Evolutionary conservation across 2,113 vertebrate genomes (phyloP).

Genomic region (Eolophus roseicapilla): DNA sequence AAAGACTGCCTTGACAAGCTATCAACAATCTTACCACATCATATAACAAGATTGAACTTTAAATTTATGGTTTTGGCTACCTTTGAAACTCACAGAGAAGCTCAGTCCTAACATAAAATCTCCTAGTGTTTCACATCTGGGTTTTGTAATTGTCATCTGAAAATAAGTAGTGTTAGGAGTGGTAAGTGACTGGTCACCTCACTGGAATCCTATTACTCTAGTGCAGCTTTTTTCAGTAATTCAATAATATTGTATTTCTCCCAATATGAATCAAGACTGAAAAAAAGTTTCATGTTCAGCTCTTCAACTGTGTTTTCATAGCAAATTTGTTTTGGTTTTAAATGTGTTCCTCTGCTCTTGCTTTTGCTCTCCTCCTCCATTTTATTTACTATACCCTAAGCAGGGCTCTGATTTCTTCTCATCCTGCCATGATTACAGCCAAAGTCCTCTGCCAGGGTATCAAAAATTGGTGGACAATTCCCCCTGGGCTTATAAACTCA

Average conservation of each 20-base stretch:
- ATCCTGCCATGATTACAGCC: not conserved
- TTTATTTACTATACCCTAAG: conserved; percentile 17
- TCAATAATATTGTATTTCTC: conserved; percentile 11
- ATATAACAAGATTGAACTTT: conserved; percentile 24
- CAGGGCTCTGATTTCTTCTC: conserved; percentile 31
- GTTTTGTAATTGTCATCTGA: conserved; percentile 44
- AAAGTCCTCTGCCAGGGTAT: conserved; percentile 8
- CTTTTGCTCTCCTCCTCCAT: accelerated
- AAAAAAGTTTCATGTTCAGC: not conserved
- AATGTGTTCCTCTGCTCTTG: not conserved
- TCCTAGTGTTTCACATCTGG: conserved; percentile 45
- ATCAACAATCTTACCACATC: conserved; percentile 41
- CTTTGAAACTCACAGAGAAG: conserved; percentile 36
- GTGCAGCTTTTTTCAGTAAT: not conserved
- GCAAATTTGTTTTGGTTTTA: not conserved
- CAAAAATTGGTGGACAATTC: not conserved
- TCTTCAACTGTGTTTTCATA: conserved; percentile 12
- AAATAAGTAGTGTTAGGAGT: conserved; percentile 2
- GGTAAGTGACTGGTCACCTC: conserved; percentile 33
- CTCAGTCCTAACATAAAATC: conserved; percentile 14
- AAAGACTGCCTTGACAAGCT: conserved; percentile 21
- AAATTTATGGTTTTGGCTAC: conserved; percentile 29
- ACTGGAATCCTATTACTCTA: not conserved
- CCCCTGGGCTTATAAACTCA: not conserved
- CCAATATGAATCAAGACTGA: not conserved